Evolutionary conservation across 2,888 invertebrate species (phyloP).

Genomic region (Drosophila fulvimacula): DNA sequence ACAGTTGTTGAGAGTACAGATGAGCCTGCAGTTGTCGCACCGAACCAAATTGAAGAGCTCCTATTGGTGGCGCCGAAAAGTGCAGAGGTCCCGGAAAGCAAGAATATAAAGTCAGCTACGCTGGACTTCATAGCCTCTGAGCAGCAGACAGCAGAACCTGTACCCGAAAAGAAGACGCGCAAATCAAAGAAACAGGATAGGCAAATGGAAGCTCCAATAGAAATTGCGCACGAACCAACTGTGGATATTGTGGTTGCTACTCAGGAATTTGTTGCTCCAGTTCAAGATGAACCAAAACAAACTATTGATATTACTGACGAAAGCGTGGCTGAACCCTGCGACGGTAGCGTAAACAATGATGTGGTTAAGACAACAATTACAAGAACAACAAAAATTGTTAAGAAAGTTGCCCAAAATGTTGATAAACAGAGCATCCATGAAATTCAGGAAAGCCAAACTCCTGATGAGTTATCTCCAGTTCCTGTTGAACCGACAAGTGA

Average conservation of each 20-base stretch:
- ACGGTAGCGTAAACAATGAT: slow-evolving; percentile 52
- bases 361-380: slow-evolving; percentile 79
- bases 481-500: slow-evolving; percentile 32
- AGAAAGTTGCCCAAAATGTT: slow-evolving; percentile 73
- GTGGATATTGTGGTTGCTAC: not conserved
- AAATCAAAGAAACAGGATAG: slow-evolving; percentile 36
- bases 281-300: slow-evolving; percentile 11
- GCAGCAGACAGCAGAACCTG: slow-evolving; percentile 23
- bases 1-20: slow-evolving; percentile 24
- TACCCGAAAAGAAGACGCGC: slow-evolving; percentile 28
- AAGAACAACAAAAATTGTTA: slow-evolving; percentile 80
- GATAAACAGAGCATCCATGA: slow-evolving; percentile 47
- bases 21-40: slow-evolving; percentile 3
- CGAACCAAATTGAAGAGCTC: slow-evolving; percentile 20
- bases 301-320: slow-evolving; percentile 4
- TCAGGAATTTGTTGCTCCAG: slow-evolving; percentile 12
- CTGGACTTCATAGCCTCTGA: slow-evolving; percentile 63
- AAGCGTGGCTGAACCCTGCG: slow-evolving; percentile 10
- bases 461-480: slow-evolving; percentile 13
- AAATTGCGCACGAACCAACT: not conserved
- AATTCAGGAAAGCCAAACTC: slow-evolving; percentile 18
- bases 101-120: slow-evolving; percentile 38
- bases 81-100: not conserved
- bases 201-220: not conserved
- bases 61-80: slow-evolving; percentile 14